These are phyloP conservation scores for Hydrochoerus hydrochaeris DNA, from an alignment of 2,113 vertebrate genomes.

Conservation along the genomic window DNA sequence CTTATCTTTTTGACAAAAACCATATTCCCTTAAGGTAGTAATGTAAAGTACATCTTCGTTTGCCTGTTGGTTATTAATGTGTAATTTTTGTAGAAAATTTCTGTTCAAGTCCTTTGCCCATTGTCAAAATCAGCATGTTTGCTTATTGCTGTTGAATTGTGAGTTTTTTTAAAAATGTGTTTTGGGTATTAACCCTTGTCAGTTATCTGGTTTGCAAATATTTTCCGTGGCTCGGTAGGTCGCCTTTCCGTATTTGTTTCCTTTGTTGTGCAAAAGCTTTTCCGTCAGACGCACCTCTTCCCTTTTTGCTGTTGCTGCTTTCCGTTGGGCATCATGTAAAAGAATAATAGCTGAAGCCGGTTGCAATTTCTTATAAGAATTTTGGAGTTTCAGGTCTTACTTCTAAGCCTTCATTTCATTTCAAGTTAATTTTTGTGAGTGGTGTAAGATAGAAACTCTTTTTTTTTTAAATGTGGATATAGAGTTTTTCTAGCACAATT, in stretches of 20 bases:
- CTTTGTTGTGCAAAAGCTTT: background rate
- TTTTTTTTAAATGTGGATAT: background rate
- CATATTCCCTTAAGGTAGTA: background rate
- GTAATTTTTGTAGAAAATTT: background rate
- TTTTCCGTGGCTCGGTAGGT: background rate
- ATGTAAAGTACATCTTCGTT: background rate
- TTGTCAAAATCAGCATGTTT: background rate
- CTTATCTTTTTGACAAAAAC: background rate
- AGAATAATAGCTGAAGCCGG: background rate
- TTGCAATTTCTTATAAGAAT: background rate
- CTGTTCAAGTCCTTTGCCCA: background rate
- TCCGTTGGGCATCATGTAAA: background rate
- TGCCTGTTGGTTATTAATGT: background rate
- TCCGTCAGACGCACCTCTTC: background rate
- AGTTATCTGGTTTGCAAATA: background rate
- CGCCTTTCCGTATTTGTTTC: background rate
- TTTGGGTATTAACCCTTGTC: background rate
- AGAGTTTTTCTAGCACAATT: background rate
- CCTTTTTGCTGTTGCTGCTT: background rate
- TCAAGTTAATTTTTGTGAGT: background rate
- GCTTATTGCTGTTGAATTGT: background rate
- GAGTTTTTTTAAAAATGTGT: background rate
- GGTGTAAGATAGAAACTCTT: background rate
- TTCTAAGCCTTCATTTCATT: background rate
- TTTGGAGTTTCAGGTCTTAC: background rate